Conservation (phyloP, 2,888 invertebrate species). For the Mechanitis messenoides region DNA sequence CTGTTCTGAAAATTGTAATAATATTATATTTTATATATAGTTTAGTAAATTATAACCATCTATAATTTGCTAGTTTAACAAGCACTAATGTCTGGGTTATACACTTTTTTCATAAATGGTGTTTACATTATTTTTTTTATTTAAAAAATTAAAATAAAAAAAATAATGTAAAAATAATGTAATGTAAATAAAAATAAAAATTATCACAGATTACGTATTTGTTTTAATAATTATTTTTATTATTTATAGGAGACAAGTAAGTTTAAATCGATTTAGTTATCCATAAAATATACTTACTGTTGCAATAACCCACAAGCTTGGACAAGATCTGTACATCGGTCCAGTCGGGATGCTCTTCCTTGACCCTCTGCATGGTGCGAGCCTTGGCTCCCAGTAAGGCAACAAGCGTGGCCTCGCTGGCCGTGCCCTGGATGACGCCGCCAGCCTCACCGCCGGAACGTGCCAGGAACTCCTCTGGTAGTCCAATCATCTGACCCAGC, state of each 20-base stretch:
- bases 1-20: constrained; percentile 77
- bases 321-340: constrained; percentile 83
- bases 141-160: too few relatives aligned
- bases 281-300: constrained; percentile 76
- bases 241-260: too few relatives aligned
- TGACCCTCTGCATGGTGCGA: constrained; percentile 80
- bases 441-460: constrained; percentile 89
- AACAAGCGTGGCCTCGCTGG: constrained; percentile 95
- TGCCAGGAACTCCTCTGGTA: constrained; percentile 90
- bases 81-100: too few relatives aligned
- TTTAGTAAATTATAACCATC: too few relatives aligned
- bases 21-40: not conserved
- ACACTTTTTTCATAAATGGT: not conserved
- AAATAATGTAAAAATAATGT: too few relatives aligned
- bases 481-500: constrained; percentile 93
- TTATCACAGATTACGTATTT: too few relatives aligned
- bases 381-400: constrained; percentile 93
- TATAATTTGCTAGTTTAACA: too few relatives aligned
- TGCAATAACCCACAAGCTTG: constrained; percentile 91
- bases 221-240: too few relatives aligned
- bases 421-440: constrained; percentile 95
- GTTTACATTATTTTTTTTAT: not conserved
- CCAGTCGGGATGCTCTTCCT: constrained; percentile 84
- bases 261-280: not conserved
- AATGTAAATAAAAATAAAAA: too few relatives aligned